Base-by-base conservation (phyloP, 1,140 invertebrate genomes). In the Papilio helenus region DNA sequence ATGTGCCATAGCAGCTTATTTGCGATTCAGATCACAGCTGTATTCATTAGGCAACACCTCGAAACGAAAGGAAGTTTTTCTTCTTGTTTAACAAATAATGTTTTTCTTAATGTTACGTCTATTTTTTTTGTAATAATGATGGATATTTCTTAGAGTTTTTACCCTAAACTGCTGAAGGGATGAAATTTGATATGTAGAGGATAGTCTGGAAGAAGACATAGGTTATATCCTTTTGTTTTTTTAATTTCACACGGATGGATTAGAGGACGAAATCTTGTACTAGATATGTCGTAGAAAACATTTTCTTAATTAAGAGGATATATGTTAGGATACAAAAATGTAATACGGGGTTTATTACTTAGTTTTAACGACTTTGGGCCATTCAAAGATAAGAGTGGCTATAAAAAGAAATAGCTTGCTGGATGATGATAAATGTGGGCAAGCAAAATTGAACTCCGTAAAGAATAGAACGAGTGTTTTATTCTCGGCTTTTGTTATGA, bases 361-460 rank as follows among this genome's bases (percentile, higher is more conserved):
- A 3, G 61, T 68, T 68, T 68, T 68, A 68, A 68, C 61, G 61
- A 68, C 61, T 68, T 68, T 68, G 61, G 61, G 61, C 61, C 61
- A 68, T 68, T 68, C 61, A 68, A 68, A 68, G 61, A 68, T 68
- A 68, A 68, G 61, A 68, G 61, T 68, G 61, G 61, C 61, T 68
- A 68, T 68, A 68, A 68, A 68, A 68, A 68, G 61, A 68, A 68
- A 68, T 68, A 68, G 61, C 26, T 68, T 68, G 12, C 61, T 68
- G 61, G 61, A 68, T 68, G 61, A 68, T 68, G 61, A 68, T 68
- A 68, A 68, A 68, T 68, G 61, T 68, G 61, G 26, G 61, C 61
- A 68, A 68, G 26, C 61, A 68, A 68, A 68, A 68, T 68, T 68
- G 61, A 68, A 68, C 61, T 68, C 26, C 12, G 61, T 29, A 68